These are phyloP conservation scores for Hesperia comma DNA, from an alignment of 2,888 invertebrate genomes.

Conservation along the genomic window DNA sequence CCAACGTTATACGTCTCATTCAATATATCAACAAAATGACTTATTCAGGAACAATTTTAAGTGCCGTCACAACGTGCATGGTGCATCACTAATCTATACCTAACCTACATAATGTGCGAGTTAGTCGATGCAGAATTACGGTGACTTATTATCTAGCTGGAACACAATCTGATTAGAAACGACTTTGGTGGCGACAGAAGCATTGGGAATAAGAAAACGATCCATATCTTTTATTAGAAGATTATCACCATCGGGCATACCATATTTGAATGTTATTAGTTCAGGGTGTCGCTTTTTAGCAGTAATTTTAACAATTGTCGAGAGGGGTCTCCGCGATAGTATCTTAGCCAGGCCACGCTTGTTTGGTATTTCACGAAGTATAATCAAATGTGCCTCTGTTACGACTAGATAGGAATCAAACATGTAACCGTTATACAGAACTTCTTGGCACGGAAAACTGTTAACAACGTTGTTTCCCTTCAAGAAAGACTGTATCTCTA, in stretches of 20 bases:
- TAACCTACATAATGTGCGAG: background rate
- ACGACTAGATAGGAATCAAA: conserved; percentile 94
- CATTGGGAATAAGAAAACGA: conserved; percentile 95
- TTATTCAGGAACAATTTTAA: conserved; percentile 3
- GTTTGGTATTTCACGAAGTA: conserved; percentile 91
- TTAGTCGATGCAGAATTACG: conserved; percentile 37
- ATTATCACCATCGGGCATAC: conserved; percentile 91
- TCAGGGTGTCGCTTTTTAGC: conserved; percentile 98
- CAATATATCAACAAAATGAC: background rate
- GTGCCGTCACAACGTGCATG: background rate
- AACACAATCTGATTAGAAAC: conserved; percentile 93
- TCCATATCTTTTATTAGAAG: conserved; percentile 94
- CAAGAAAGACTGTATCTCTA: conserved; percentile 91
- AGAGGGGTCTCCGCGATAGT: conserved; percentile 93
- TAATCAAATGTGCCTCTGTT: conserved; percentile 93
- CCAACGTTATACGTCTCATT: background rate
- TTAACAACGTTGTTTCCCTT: conserved; percentile 93
- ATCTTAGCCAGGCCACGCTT: conserved; percentile 92
- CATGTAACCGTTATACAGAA: conserved; percentile 94
- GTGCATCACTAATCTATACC: background rate
- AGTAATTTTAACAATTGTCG: conserved; percentile 98
- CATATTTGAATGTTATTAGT: conserved; percentile 98
- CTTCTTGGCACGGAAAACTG: conserved; percentile 96
- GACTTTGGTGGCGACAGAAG: conserved; percentile 93
- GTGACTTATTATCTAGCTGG: conserved; percentile 70